Evolutionary conservation across 2,113 vertebrate genomes (phyloP).

Genomic region (Rousettus leschenaultii): DNA sequence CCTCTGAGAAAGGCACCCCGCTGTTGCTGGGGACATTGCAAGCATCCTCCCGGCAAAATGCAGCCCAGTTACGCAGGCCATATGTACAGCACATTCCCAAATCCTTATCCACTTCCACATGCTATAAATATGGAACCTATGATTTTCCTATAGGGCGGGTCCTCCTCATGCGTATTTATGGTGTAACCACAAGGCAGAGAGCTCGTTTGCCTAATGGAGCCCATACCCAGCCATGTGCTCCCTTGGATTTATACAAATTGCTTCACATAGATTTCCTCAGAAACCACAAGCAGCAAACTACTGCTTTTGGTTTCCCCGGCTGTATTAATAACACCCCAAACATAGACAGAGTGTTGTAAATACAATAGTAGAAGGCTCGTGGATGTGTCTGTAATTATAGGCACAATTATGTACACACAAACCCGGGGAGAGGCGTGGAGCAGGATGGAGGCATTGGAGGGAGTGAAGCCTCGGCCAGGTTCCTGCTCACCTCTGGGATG

Average conservation of each 20-base stretch:
- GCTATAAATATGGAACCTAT: slow-evolving; percentile 24
- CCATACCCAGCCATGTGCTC: background rate
- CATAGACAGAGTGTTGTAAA: background rate
- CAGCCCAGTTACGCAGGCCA: background rate
- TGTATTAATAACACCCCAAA: slow-evolving; percentile 48
- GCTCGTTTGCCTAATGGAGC: background rate
- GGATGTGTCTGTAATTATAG: background rate
- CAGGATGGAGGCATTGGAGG: background rate
- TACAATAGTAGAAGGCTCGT: background rate
- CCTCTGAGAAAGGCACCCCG: background rate
- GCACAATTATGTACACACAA: background rate
- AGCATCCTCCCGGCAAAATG: background rate
- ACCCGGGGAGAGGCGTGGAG: background rate
- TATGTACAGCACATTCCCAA: background rate
- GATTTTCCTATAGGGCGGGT: slow-evolving; percentile 32
- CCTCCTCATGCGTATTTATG: slow-evolving; percentile 60
- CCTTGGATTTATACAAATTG: slow-evolving; percentile 49
- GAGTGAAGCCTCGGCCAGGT: background rate
- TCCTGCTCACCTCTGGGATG: background rate
- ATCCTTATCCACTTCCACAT: background rate
- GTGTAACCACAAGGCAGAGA: slow-evolving; percentile 49
- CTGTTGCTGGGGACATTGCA: background rate
- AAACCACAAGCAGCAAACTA: slow-evolving; percentile 65
- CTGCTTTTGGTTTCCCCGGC: slow-evolving; percentile 55
- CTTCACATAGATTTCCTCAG: slow-evolving; percentile 50